Evolutionary conservation across 2,113 vertebrate genomes (phyloP), one percentile per base, ranked within the genome.

Genomic region (Larimichthys polyactis): DNA sequence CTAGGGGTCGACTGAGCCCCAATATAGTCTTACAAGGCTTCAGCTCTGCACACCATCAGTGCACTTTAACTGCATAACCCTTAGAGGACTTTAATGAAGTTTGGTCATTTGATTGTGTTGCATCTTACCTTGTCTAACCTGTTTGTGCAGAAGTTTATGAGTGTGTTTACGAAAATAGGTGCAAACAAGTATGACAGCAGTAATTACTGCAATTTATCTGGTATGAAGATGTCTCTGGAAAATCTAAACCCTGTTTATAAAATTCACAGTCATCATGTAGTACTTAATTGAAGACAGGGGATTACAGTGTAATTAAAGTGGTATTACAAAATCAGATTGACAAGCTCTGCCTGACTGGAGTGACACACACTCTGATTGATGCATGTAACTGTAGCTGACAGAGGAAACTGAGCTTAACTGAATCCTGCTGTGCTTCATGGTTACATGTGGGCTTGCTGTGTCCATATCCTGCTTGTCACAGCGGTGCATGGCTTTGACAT

Each of bases 381-480:
- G 89, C 87, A 86, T 84, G 89, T 79, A 91, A 90, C 79, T 70
- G 81, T 83, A 91, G 75, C 79, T 66, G 79, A 54, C 54, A 88
- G 84, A 88, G 88, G 90, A 93, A 92, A 84, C 77, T 27, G 70
- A 89, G 81, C 88, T 86, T 82, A 84, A 82, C 71, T 57, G 71
- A 74, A 71, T 73, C 91, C 90, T 84, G 91, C 89, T 89, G 87
- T 85, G 89, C 76, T 68, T 87, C 77, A 80, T 54, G 84, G 83
- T 81, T 87, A 86, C 84, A 83, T 78, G 87, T 69, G 49, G 63
- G 82, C 91, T 85, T 85, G 89, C 91, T 93, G 90, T 91, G 90
- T 87, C 81, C 86, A 93, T 87, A 92, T 93, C 91, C 91, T 90
- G 92, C 91, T 85, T 77, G 75, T 78, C 51, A 68, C 87, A 89